Conservation (phyloP, 2,113 vertebrate genomes). For the Caretta caretta region DNA sequence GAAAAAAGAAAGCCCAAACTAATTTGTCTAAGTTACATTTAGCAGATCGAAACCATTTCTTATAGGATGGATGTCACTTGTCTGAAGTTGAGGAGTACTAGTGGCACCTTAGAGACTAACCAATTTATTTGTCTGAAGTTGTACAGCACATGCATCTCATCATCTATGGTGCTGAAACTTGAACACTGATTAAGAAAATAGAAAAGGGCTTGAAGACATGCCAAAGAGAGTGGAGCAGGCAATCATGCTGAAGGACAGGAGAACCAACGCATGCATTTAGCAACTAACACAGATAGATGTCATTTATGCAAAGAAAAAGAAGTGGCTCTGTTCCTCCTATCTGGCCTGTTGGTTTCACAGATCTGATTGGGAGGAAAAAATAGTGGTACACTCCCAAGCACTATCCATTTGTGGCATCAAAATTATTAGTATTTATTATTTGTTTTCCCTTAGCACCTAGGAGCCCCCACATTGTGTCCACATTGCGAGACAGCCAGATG, state of each 20-base stretch:
- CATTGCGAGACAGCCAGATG: not conserved
- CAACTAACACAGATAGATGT: not conserved
- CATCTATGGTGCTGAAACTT: not conserved
- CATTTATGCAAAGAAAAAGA: not conserved
- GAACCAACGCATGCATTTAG: not conserved
- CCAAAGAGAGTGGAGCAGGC: not conserved
- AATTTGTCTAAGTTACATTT: not conserved
- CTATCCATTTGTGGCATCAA: no score
- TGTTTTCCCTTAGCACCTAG: no score
- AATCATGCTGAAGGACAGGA: not conserved
- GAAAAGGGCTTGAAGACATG: not conserved
- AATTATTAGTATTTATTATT: no score
- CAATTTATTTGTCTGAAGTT: constrained; percentile 24
- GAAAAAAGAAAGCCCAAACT: not conserved
- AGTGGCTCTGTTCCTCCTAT: not conserved
- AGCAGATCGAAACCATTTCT: not conserved
- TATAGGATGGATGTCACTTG: not conserved
- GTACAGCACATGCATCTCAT: not conserved
- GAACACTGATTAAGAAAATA: constrained; percentile 12
- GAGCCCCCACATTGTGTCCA: no score
- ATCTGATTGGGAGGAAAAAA: no score
- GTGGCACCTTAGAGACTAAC: no score
- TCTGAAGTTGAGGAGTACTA: constrained; percentile 14
- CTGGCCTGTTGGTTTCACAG: no score
- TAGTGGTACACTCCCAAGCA: no score